Evolutionary conservation across 2,888 invertebrate species (phyloP), one percentile per base, ranked within the genome.

Genomic region (Eupithecia dodoneata): DNA sequence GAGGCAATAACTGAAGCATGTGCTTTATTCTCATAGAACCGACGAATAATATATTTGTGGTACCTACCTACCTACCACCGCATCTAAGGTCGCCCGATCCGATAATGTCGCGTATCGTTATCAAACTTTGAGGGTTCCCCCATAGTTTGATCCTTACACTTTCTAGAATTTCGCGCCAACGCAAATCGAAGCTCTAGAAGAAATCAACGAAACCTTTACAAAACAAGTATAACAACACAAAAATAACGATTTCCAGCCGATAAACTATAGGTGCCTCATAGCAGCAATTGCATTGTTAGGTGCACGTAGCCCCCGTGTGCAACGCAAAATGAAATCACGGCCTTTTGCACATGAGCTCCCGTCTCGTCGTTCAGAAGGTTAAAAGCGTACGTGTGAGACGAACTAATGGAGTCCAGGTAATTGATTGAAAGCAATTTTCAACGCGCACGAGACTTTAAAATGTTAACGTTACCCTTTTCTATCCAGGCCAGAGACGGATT

Each of bases 351-450:
- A 71, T 44, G 72, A 75, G 49, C 70, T 30, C 18, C 30, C 59
- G 59, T 59, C 59, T 69, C 67, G 75, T 69, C 73, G 15, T 72
- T 66, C 71, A 73, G 63, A 67, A 77, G 77, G 76, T 79, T 77
- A 81, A 79, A 79, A 74, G 75, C 77, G 77, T 76, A 81, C 80
- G 81, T 83, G 82, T 79, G 82, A 84, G 81, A 79, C 76, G 79
- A 79, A 78, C 81, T 81, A 82, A 82, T 81, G 78, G 80, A 81
- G 73, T 76, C 80, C 75, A 73, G 81, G 76, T 83, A 86, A 85
- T 86, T 86, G 81, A 86, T 85, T 85, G 81, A 77, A 82, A 83
- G 82, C 81, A 76, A 84, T 63, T 83, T 82, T 81, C 78, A 80
- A 79, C 78, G 76, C 76, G 76, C 71, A 30, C 44, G 74, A 74